These are phyloP conservation scores for Cassiopea andromeda DNA, from an alignment of 30 jellyfish, hydroid and myxozoan genomes.

Conservation along the genomic window DNA sequence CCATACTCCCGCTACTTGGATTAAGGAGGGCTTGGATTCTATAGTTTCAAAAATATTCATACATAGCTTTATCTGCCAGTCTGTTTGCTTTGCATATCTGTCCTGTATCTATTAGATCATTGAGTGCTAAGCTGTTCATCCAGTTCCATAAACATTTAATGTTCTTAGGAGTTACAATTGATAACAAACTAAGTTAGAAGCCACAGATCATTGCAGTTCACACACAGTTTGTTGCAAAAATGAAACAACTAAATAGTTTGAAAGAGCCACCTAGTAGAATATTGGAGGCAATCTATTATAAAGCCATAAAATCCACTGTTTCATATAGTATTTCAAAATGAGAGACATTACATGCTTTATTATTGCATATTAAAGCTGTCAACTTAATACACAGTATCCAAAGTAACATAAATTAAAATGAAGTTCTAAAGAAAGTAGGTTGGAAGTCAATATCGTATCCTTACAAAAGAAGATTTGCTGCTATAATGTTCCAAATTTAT, in stretches of 20 bases:
- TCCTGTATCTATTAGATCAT: no score
- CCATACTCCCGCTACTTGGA: background rate
- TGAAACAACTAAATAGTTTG: conserved; percentile 12
- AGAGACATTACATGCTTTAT: background rate
- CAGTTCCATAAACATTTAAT: conserved; percentile 36
- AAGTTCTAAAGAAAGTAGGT: background rate
- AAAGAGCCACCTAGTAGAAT: conserved; percentile 20
- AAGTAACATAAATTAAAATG: background rate
- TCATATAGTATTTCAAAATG: conserved; percentile 5
- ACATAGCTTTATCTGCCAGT: background rate
- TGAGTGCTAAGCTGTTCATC: no score
- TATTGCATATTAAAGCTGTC: background rate
- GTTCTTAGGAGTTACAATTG: conserved; percentile 40
- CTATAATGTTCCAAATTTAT: background rate
- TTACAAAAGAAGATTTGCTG: background rate
- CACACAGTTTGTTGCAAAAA: conserved; percentile 4
- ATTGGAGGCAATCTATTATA: background rate
- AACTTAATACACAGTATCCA: background rate
- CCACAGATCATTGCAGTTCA: conserved; percentile 62
- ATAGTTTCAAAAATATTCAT: background rate
- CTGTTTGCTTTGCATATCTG: no score
- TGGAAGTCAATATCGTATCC: background rate
- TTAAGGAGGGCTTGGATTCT: background rate
- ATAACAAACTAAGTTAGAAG: conserved; percentile 48
- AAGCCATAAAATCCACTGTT: conserved; percentile 18